Evolutionary conservation across 2,888 invertebrate genomes (phyloP), one percentile per base, ranked within the genome.

Genomic region (Hybos culiciformis): DNA sequence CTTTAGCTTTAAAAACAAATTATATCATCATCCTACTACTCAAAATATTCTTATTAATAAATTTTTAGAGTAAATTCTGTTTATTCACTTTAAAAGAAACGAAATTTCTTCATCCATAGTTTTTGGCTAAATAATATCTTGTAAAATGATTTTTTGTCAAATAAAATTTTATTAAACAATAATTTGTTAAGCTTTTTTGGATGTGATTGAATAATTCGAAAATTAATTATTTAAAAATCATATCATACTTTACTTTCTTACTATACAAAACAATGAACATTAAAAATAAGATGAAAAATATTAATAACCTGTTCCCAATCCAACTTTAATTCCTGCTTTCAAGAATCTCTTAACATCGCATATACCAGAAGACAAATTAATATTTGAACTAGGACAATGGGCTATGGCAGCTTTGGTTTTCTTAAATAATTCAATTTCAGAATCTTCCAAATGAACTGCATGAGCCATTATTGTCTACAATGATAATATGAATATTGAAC

Each of bases 381-480:
- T 80, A 63, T 92, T 92, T 2, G 91, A 91, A 26, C 81, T 77
- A 0, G 92, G 88, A 58, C 92, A 93, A 60, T 92, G 92, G 1
- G 86, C 77, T 7, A 93, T 64, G 0, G 84, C 74, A 3, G 79
- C 74, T 1, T 77, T 76, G 42, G 72, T 70, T 19, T 69, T 50
- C 17, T 70, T 70, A 15, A 92, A 58, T 7, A 83, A 55, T 11
- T 63, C 52, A 15, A 86, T 67, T 65, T 92, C 92, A 3, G 70
- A 70, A 31, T 82, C 77, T 8, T 71, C 71, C 39, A 91, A 66
- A 60, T 87, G 72, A 12, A 92, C 73, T 1, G 80, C 86, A 59
- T 93, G 93, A 0, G 90, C 92, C 71, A 92, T 72, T 44, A 91
- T 72, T 40, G 70, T 72, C 72, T 74, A 41, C 1, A 46, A 46